phyloP scores from a whole-genome alignment of 2,113 vertebrate species.

The Phaetusa simplex region DNA sequence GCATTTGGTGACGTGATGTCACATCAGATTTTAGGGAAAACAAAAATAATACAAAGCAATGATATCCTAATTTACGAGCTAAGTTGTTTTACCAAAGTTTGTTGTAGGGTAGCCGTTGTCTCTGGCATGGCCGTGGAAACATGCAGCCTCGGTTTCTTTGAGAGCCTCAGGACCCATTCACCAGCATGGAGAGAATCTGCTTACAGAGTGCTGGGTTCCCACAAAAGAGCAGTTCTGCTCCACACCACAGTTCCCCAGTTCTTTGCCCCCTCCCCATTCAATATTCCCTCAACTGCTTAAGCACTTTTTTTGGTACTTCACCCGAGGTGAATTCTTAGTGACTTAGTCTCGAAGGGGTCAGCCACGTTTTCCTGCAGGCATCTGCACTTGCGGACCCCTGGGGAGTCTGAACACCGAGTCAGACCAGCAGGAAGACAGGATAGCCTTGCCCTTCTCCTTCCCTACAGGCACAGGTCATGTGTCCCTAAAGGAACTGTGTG shows the following conservation, averaged over 20 bases:
- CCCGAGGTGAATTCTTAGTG: background rate
- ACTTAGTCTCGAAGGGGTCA: background rate
- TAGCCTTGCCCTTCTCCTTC: background rate
- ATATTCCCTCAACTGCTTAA: background rate
- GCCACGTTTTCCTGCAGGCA: background rate
- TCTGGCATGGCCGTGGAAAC: background rate
- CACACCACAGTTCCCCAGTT: background rate
- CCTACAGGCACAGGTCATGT: background rate
- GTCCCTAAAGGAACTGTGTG: background rate
- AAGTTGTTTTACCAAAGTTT: background rate
- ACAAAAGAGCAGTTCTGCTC: background rate
- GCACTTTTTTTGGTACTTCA: background rate
- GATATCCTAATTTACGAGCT: background rate
- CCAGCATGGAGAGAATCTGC: background rate
- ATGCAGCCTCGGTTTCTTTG: background rate
- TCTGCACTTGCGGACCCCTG: background rate
- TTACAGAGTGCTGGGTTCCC: background rate
- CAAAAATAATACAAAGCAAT: background rate
- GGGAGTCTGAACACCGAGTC: background rate
- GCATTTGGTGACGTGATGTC: background rate
- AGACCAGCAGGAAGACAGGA: background rate
- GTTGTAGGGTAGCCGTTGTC: background rate
- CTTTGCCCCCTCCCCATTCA: background rate
- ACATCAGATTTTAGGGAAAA: background rate
- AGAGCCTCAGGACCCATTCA: background rate